Evolutionary conservation across 2,797 vertebrate species (phyloP), one percentile per base, ranked within the genome.

Genomic region (Tadarida brasiliensis): DNA sequence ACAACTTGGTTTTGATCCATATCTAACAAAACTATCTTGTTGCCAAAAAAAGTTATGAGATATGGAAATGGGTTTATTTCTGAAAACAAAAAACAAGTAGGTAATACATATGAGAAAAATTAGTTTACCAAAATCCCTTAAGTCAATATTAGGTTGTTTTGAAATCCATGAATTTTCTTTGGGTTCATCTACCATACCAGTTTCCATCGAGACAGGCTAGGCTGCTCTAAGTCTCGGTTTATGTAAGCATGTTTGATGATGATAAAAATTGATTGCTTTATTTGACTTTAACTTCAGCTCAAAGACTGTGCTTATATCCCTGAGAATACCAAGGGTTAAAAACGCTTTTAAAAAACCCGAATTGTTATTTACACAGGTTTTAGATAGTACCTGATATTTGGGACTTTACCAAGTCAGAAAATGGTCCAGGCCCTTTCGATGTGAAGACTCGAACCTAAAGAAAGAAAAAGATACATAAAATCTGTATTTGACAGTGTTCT

Each of bases 361-460:
- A 56, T 56, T 51, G 11, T 47, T 57, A 90, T 61, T 83, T 57
- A 28, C 33, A 93, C 9, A 76, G 22, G 54, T 94, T 91, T 81
- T 87, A 57, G 35, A 44, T 68, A 70, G 82, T 98, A 98, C 98
- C 98, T 98, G 98, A 98, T 35, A 96, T 97, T 67, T 98, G 97
- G 71, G 82, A 97, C 80, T 98, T 97, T 67, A 92, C 95, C 82
- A 87, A 22, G 26, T 95, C 91, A 95, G 98, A 98, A 92, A 98
- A 96, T 49, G 97, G 97, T 85, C 98, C 98, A 95, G 98, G 95
- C 59, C 98, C 98, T 91, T 96, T 96, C 81, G 97, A 98, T 22
- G 98, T 98, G 85, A 98, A 98, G n/a, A 96, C 98, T 95, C 97
- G 96, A 71, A 98, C 98, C 98, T 99, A 86, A 81, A 98, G 70